These are phyloP conservation scores for Drosophila sechellia DNA, from an alignment of 1,140 invertebrate genomes.

Conservation along the genomic window DNA sequence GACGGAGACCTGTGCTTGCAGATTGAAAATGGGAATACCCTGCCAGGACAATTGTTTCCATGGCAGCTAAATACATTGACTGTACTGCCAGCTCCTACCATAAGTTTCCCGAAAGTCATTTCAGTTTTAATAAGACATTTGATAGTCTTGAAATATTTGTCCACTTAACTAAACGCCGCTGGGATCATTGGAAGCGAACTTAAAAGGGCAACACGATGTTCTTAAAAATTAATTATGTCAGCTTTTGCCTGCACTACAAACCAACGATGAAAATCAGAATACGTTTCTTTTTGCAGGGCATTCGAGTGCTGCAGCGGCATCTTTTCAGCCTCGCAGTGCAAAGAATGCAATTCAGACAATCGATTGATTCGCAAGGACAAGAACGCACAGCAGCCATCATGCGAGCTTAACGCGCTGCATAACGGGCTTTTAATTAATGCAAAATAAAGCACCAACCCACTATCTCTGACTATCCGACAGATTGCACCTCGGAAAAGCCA, in stretches of 20 bases:
- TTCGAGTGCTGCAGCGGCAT: conserved; percentile 10
- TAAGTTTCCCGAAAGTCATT: background rate
- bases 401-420: conserved; percentile 56
- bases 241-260: background rate
- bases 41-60: background rate
- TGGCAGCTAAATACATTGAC: background rate
- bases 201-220: background rate
- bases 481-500: background rate
- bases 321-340: conserved; percentile 26
- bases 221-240: background rate
- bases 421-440: conserved; percentile 78
- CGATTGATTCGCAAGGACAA: conserved; percentile 75
- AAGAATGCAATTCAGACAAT: conserved; percentile 57
- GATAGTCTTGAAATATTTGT: conserved; percentile 1
- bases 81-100: too few relatives aligned
- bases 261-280: background rate
- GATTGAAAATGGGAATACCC: conserved; percentile 22
- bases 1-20: background rate
- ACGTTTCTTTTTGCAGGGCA: background rate
- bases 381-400: conserved; percentile 11
- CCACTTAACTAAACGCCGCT: background rate
- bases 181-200: background rate
- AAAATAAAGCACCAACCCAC: conserved; percentile 54
- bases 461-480: conserved; percentile 23
- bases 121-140: background rate